Evolutionary conservation across 2,888 invertebrate species (phyloP), one percentile per base, ranked within the genome.

Genomic region (Xestoiulus laeticollis): DNA sequence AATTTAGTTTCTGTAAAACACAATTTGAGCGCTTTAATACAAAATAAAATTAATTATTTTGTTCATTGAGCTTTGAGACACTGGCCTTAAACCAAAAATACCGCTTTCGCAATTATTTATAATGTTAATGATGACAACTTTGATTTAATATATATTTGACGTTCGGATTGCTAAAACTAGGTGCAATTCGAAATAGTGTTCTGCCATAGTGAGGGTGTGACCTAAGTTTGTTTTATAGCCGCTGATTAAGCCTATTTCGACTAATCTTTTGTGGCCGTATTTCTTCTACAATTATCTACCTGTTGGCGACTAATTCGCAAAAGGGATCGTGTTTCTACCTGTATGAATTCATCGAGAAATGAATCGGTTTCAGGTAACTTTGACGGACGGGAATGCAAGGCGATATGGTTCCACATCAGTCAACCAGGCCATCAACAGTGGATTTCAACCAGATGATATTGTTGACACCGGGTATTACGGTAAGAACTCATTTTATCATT

Each of bases 401-500:
- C 32, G 43, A 83, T 87, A 87, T 82, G 87, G 87, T 16, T 32
- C 87, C 22, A 87, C 87, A 19, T 68, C 87, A 33, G 68, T 68
- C 68, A 33, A 84, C n/a, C 84, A 84, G 22, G 84, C 84, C 84
- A 43, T 84, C n/a, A 84, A 84, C 22, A 33, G 43, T 2, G 84
- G 33, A 10, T 84, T 84, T 84, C 84, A 84, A 84, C n/a, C 48
- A 43, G 53, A 33, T 33, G 78, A 83, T 33, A 87, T 87, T 38
- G 87, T 87, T 30, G 87, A 87, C 87, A 83, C 87, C 10, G 87
- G 87, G 2, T 87, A 87, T 87, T 78, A 87, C 44, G 87, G 87
- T 87, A 83, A 87, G 83, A 14, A 26, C 12, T 22, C 22, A 6
- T 8, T 26, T 68, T 68, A 68, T 68, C 26, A 10, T 26, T 68